phyloP scores from a whole-genome alignment of 2,113 vertebrate species.

The Syrmaticus mikado region DNA sequence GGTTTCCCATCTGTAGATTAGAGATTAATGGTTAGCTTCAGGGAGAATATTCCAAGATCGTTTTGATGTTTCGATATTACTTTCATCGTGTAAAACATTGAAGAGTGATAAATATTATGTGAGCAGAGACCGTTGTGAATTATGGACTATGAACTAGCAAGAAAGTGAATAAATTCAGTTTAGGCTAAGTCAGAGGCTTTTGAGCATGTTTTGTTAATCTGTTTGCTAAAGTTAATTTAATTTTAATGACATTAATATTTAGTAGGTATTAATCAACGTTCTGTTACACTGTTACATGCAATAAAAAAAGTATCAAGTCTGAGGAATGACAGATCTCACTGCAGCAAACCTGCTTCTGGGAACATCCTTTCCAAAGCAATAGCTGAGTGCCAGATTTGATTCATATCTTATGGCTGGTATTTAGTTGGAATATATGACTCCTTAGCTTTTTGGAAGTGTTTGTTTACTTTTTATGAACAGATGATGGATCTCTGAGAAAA shows the following conservation, averaged over 20 bases:
- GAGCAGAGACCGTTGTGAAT: neutral
- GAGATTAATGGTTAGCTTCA: slow-evolving; percentile 48
- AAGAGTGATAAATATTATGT: slow-evolving; percentile 44
- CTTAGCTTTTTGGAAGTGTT: neutral
- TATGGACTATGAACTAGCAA: slow-evolving; percentile 41
- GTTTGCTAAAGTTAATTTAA: slow-evolving; percentile 59
- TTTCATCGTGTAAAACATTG: slow-evolving; percentile 9
- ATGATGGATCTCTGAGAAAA: neutral
- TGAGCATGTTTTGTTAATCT: slow-evolving; percentile 53
- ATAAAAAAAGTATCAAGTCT: slow-evolving; percentile 7
- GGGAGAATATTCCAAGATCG: slow-evolving; percentile 39
- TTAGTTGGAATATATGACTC: slow-evolving; percentile 35
- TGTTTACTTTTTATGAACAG: slow-evolving; percentile 6
- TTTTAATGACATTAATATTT: slow-evolving; percentile 69
- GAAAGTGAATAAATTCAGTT: slow-evolving; percentile 55
- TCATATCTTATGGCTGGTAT: slow-evolving; percentile 15
- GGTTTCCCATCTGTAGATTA: slow-evolving; percentile 42
- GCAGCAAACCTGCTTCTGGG: slow-evolving; percentile 35
- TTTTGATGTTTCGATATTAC: neutral
- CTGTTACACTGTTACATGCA: slow-evolving; percentile 36
- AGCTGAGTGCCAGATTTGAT: slow-evolving; percentile 14
- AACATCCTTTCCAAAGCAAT: slow-evolving; percentile 32
- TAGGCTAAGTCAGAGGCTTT: slow-evolving; percentile 27
- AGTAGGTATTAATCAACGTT: slow-evolving; percentile 58
- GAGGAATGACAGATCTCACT: slow-evolving; percentile 31